Evolutionary conservation across 2,888 invertebrate genomes (phyloP), one percentile per base, ranked within the genome.

Genomic region (Eurytoma californica): DNA sequence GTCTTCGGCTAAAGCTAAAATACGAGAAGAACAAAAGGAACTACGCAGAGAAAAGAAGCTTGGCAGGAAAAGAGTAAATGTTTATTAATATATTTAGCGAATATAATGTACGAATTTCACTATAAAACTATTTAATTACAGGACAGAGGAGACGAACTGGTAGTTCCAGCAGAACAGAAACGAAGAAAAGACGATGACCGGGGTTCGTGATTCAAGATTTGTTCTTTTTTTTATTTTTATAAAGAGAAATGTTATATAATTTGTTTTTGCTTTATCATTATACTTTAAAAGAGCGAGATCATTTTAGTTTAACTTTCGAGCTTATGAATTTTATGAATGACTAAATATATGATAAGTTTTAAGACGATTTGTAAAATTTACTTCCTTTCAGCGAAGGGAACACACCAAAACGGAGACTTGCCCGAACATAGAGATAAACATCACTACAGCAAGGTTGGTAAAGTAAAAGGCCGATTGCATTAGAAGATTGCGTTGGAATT

Each of bases 121-220:
- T 72, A 57, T 60, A 72, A 58, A 5, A 20, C 5, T 55, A 24
- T 53, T 16, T 82, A 83, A 83, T 84, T 87, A 57, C 85, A 95
- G 95, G 96, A 96, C 88, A 93, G 96, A 85, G 91, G 93, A 24
- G 96, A 96, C 79, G 96, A 96, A 87, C 91, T 93, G 0, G 88
- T 92, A 47, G 87, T 92, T 53, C 88, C 88, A 55, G 91, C 93
- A 65, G 96, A 96, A 88, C 94, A 95, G 87, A 96, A 96, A 88
- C 92, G 96, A 83, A 92, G 96, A 75, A 94, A 96, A 84, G 96
- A 96, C 83, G 95, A 96, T 88, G 94, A 94, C 87, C 94, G 94
- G 93, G 94, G 95, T 95, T 84, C 81, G 83, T 85, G 83, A 82
- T 83, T 60, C 81, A 78, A 80, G 68, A 79, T 70, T 77, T 74